These are phyloP conservation scores for Botia kubotai DNA, from an alignment of 2,797 vertebrate species.

Conservation along the genomic window DNA sequence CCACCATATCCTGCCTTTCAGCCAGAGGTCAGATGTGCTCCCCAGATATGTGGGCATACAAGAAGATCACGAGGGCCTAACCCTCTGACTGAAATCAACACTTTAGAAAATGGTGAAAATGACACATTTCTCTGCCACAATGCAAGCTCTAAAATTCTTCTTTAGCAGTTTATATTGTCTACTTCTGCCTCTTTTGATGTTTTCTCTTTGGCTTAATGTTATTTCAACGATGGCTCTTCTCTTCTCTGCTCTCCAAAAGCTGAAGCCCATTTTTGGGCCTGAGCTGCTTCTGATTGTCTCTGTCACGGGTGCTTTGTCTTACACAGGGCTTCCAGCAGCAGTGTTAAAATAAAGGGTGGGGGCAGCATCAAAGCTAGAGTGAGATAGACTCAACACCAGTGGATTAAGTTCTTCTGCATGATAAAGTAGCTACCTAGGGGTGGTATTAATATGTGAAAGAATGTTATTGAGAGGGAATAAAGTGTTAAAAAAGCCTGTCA, in stretches of 20 bases:
- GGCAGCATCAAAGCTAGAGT: constrained; percentile 95
- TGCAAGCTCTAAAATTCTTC: constrained; percentile 69
- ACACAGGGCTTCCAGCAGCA: constrained; percentile 92
- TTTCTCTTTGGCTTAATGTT: constrained; percentile 73
- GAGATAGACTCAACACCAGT: constrained; percentile 97
- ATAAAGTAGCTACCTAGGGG: constrained; percentile 99
- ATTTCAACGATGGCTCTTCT: constrained; percentile 75
- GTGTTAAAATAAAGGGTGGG: constrained; percentile 74
- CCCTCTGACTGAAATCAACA: constrained; percentile 80
- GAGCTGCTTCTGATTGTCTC: constrained; percentile 95
- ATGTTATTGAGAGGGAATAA: constrained; percentile 99
- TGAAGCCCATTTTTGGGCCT: constrained; percentile 85
- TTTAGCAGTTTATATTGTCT: constrained; percentile 69
- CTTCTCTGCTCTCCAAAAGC: constrained; percentile 73
- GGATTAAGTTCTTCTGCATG: constrained; percentile 99
- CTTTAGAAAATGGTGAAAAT: constrained; percentile 65
- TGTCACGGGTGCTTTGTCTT: constrained; percentile 99
- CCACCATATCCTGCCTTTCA: constrained; percentile 89
- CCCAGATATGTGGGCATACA: constrained; percentile 96
- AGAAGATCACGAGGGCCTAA: constrained; percentile 92
- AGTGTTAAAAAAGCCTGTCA: constrained; percentile 96
- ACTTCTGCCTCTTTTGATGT: constrained; percentile 65
- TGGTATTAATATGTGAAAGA: constrained; percentile 99
- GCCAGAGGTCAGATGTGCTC: constrained; percentile 92
- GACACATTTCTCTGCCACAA: constrained; percentile 82